phyloP scores from a whole-genome alignment of 2,797 vertebrate genomes.

The Melanotaenia boesemani region DNA sequence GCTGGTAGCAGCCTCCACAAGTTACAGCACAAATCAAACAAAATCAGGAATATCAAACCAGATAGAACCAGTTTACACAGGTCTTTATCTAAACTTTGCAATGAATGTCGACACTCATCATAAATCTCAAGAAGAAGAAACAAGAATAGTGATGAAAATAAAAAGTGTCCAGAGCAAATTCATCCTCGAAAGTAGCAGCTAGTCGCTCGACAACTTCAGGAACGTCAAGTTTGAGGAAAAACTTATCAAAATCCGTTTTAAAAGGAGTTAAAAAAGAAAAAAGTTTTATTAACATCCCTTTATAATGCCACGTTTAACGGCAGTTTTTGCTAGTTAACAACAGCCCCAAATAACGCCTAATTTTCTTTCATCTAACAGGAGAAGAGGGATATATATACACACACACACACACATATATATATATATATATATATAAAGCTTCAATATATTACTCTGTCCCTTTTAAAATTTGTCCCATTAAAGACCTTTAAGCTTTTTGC shows the following conservation, averaged over 20 bases:
- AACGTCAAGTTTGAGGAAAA: background rate
- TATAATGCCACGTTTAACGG: too few species aligned
- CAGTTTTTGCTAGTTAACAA: background rate
- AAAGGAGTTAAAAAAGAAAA: background rate
- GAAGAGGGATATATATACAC: background rate
- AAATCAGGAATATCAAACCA: accelerated
- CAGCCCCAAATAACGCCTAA: background rate
- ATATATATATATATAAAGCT: background rate
- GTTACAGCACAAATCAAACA: accelerated
- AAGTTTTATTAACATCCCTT: background rate
- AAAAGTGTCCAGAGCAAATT: background rate
- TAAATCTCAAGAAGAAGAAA: background rate
- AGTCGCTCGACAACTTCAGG: background rate
- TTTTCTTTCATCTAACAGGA: background rate
- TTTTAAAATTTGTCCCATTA: slow-evolving; percentile 34
- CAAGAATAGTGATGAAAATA: background rate
- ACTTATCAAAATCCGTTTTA: background rate
- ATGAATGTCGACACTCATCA: background rate
- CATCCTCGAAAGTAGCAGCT: background rate
- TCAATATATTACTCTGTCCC: background rate
- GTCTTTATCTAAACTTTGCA: too few species aligned
- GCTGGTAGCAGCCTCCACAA: background rate
- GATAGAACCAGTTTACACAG: background rate
- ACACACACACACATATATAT: too few species aligned
- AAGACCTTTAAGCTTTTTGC: slow-evolving; percentile 46